Evolutionary conservation across 2,113 vertebrate genomes (phyloP), one percentile per base, ranked within the genome.

Genomic region (Tinamus guttatus): DNA sequence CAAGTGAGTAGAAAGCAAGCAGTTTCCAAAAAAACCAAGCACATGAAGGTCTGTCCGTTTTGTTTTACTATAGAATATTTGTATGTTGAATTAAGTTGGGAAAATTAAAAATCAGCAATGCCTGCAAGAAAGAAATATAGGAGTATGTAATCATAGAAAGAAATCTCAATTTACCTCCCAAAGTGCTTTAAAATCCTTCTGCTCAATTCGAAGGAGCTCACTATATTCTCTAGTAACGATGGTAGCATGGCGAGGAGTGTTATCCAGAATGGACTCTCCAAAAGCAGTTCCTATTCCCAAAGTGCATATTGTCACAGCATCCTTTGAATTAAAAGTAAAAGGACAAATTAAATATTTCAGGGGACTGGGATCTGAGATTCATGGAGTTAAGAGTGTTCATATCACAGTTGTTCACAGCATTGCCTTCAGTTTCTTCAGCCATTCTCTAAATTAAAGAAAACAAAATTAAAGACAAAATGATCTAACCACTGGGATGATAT

Each of bases 181-280:
- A 93, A 99, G 98, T 56, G 98, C 98, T 98, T 98, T 99, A 96
- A 99, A 99, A 96, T 99, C 99, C 97, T 98, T 99, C 98, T 99
- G 99, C 87, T 99, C 99, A 52, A 99, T 99, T 82, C 99, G 99
- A 79, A 99, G 98, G 38, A 99, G 99, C 68, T 99, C 99, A 0
- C 99, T 99, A 93, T 96, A 97, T 94, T 99, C 99, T 90, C 98
- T 98, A 24, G 99, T 99, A 94, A 99, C 98, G 6, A 99, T 99
- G 92, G 99, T 99, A 22, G 99, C 99, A 95, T 99, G 99, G 78
- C 99, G 98, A 49, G 99, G 99, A 8, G 99, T 99, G 97, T 99
- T 99, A 96, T 99, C 99, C 97, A 99, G 97, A 96, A 99, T 99
- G 24, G 99, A 99, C 97, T 99, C 99, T 96, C 99, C 99, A 87